Evolutionary conservation across 2,888 invertebrate genomes (phyloP).

Genomic region (Caenorhabditis imperialis): DNA sequence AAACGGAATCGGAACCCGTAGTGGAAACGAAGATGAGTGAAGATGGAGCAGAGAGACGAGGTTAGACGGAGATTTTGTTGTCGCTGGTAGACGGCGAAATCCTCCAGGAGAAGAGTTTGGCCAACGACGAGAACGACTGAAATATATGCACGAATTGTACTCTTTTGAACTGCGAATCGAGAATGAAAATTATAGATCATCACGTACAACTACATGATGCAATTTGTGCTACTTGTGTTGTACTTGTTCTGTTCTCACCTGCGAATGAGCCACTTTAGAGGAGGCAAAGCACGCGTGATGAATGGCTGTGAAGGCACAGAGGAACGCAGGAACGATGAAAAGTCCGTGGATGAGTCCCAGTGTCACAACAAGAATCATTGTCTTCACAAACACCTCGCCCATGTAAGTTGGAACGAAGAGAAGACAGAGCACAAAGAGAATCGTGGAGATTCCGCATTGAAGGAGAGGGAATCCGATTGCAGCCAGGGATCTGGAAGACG

Average conservation of each 20-base stretch:
- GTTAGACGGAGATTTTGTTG: constrained; percentile 56
- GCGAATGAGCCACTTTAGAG: constrained; percentile 46
- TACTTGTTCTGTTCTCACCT: constrained; percentile 20
- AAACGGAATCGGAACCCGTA: constrained; percentile 26
- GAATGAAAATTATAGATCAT: constrained; percentile 1
- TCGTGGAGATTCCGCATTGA: constrained; percentile 74
- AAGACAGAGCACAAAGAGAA: constrained; percentile 71
- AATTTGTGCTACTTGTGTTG: not conserved
- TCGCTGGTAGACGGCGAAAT: constrained; percentile 60
- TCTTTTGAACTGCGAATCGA: not conserved
- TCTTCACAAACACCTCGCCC: constrained; percentile 76
- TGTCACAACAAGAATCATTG: constrained; percentile 75
- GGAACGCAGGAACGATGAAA: constrained; percentile 71
- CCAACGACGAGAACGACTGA: constrained; percentile 60
- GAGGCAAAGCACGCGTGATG: constrained; percentile 43
- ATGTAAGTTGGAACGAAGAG: constrained; percentile 73
- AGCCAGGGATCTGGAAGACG: constrained; percentile 62
- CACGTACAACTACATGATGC: not conserved
- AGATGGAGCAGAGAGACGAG: constrained; percentile 4
- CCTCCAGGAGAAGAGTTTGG: constrained; percentile 62
- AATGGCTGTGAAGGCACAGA: constrained; percentile 72
- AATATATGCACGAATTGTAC: constrained; percentile 19
- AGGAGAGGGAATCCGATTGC: constrained; percentile 75
- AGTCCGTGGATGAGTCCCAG: constrained; percentile 74
- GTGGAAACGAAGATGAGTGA: constrained; percentile 5